A percentile compares a stretch with the other conserved stretches of the same genome.
These are phyloP conservation scores for Clarias batrachus DNA, from an alignment of 2,113 vertebrate species.

Conservation along the genomic window DNA sequence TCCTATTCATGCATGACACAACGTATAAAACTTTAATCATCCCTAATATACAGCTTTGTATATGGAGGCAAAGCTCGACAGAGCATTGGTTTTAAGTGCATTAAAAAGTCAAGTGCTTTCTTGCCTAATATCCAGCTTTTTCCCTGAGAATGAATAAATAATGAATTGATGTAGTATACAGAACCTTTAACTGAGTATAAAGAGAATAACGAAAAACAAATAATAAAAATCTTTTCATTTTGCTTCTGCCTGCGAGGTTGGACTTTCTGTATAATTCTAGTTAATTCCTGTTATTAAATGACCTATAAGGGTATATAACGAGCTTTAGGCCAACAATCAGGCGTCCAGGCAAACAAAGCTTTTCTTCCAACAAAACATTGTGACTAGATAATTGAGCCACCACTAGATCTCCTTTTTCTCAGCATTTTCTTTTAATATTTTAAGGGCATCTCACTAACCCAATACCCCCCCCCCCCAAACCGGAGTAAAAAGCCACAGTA, in stretches of 20 bases:
- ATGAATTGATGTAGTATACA: neutral
- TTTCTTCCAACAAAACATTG: neutral
- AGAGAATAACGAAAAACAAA: neutral
- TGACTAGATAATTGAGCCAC: neutral
- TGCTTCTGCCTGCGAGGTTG: neutral
- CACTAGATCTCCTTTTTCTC: slow-evolving; percentile 31
- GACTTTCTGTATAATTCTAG: neutral
- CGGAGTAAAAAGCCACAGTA: slow-evolving; percentile 60
- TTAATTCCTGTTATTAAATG: slow-evolving; percentile 15
- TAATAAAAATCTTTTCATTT: neutral
- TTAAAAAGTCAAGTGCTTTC: neutral
- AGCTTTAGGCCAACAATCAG: neutral
- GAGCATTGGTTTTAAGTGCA: neutral
- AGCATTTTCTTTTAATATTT: slow-evolving; percentile 67
- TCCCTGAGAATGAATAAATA: slow-evolving; percentile 4
- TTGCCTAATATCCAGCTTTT: neutral
- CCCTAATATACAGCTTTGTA: neutral
- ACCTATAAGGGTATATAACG: neutral
- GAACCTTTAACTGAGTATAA: neutral
- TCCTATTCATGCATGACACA: neutral
- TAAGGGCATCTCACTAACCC: slow-evolving; percentile 52
- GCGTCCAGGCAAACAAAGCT: neutral
- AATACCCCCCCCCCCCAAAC: neutral
- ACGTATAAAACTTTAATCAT: neutral
- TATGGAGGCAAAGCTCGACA: neutral